phyloP scores from a whole-genome alignment of 2,797 vertebrate species.

The Jordanella pulchra region DNA sequence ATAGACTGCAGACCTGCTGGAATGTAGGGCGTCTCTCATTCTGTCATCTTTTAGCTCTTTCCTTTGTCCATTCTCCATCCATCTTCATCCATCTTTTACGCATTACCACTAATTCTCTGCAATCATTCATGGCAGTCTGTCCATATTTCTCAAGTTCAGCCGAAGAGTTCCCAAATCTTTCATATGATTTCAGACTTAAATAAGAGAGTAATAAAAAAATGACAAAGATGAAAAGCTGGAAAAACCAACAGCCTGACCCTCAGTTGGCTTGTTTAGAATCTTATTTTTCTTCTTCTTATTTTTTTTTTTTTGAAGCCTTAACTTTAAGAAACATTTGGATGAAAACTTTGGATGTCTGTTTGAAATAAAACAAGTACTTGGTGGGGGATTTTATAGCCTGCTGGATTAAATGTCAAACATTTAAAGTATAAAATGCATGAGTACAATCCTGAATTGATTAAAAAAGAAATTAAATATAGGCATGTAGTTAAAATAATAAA shows the following conservation, averaged over 20 bases:
- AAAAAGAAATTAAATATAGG: constrained; percentile 5
- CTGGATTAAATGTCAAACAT: constrained; percentile 7
- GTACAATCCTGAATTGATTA: constrained; percentile 2
- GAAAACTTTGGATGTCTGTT: constrained; percentile 8
- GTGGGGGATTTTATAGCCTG: background rate
- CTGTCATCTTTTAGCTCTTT: constrained; percentile 49
- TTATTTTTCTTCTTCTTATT: background rate
- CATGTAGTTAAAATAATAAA: no score
- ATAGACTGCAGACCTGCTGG: constrained; percentile 33
- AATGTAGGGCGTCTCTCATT: constrained; percentile 50
- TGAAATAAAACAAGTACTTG: constrained; percentile 19
- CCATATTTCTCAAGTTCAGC: constrained; percentile 22
- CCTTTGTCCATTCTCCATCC: constrained; percentile 41
- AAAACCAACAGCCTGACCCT: constrained; percentile 14
- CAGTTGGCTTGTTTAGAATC: constrained; percentile 27
- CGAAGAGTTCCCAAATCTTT: constrained; percentile 54
- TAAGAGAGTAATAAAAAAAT: constrained; percentile 33
- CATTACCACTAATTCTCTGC: constrained; percentile 14
- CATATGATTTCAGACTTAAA: constrained; percentile 28
- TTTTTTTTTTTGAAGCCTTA: background rate
- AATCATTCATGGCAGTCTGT: constrained; percentile 5
- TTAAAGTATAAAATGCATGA: constrained; percentile 29
- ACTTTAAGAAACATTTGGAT: background rate
- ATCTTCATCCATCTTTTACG: constrained; percentile 38
- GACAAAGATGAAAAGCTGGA: constrained; percentile 28